Evolutionary conservation across 2,888 invertebrate genomes (phyloP).

Genomic region (Eupithecia centaureata): DNA sequence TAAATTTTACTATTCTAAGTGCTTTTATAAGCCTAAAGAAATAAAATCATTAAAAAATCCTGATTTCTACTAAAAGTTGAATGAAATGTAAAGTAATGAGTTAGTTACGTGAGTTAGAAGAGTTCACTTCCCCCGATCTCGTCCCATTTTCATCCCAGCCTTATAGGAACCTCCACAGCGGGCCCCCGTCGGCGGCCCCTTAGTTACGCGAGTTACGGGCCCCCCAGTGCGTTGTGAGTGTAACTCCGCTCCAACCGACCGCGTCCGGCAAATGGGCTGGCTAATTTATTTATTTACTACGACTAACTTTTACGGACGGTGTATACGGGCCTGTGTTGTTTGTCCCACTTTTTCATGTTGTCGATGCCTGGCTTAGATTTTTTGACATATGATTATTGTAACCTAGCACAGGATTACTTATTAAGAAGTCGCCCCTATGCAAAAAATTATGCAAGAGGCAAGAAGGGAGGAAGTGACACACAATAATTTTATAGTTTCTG

Average conservation of each 20-base stretch:
- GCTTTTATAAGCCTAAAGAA: too few species aligned
- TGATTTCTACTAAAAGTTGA: too few species aligned
- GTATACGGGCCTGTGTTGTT: neutral
- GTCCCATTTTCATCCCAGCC: neutral
- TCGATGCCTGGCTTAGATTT: neutral
- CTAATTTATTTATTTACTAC: slow-evolving; percentile 67
- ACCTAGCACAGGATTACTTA: neutral
- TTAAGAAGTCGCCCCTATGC: neutral
- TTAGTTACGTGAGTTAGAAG: too few species aligned
- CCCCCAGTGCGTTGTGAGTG: slow-evolving; percentile 57
- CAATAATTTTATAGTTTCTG: neutral
- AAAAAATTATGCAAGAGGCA: neutral
- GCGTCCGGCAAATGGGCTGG: slow-evolving; percentile 56
- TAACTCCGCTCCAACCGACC: slow-evolving; percentile 53
- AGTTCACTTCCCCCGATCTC: neutral
- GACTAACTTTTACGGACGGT: slow-evolving; percentile 22
- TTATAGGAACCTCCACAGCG: neutral
- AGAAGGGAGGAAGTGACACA: too few species aligned
- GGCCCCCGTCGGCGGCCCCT: neutral
- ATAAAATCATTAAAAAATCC: too few species aligned
- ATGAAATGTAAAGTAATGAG: neutral
- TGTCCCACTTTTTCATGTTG: neutral
- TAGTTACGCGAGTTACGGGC: slow-evolving; percentile 47
- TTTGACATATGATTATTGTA: neutral
- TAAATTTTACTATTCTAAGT: too few species aligned